A percentile compares a stretch with the other conserved stretches of the same genome.
These are phyloP conservation scores for Gobio gobio DNA, from an alignment of 2,113 vertebrate species.

Conservation along the genomic window DNA sequence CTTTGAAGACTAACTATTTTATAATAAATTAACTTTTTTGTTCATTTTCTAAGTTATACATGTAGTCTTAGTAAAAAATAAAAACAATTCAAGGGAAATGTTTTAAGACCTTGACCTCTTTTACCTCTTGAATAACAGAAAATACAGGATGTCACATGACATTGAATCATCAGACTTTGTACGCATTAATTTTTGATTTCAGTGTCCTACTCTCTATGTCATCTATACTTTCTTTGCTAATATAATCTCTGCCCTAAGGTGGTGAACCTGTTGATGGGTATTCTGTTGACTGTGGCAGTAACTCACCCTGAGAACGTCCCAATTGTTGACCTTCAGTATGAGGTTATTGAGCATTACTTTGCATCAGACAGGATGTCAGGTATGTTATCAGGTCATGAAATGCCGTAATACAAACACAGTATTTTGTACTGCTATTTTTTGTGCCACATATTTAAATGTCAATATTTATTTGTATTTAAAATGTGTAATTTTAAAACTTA, in stretches of 20 bases:
- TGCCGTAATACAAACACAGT: no score
- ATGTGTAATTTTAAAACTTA: no score
- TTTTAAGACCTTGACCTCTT: neutral
- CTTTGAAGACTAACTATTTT: neutral
- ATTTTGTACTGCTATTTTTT: no score
- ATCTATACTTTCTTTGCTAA: neutral
- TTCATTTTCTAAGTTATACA: neutral
- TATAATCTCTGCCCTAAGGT: slow-evolving; percentile 77
- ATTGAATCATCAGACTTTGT: neutral
- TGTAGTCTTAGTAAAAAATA: neutral
- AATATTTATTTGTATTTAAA: no score
- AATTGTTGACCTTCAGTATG: slow-evolving; percentile 93
- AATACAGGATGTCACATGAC: neutral
- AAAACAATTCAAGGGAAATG: neutral
- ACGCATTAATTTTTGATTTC: neutral
- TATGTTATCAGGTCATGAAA: slow-evolving; percentile 66
- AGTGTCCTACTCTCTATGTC: neutral
- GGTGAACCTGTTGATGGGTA: slow-evolving; percentile 95
- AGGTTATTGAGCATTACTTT: slow-evolving; percentile 96
- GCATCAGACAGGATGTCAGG: slow-evolving; percentile 94
- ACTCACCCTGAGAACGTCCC: slow-evolving; percentile 94
- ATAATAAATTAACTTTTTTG: neutral
- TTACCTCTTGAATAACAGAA: neutral
- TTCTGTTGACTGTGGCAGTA: slow-evolving; percentile 94
- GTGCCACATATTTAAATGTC: no score